These are phyloP conservation scores for Drosophila virilis DNA, from an alignment of 1,140 invertebrate species.

Conservation along the genomic window DNA sequence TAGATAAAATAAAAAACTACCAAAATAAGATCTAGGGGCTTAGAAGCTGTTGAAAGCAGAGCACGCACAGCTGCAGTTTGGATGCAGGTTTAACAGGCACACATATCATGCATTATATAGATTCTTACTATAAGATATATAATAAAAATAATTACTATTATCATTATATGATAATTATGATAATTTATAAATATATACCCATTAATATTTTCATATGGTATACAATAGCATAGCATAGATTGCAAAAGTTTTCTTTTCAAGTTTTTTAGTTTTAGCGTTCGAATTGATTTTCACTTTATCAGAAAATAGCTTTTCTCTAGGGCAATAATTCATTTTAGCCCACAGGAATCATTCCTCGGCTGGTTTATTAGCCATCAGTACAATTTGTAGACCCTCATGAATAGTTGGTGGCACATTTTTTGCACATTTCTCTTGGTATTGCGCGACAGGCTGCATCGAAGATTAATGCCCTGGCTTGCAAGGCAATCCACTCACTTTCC, in stretches of 20 bases:
- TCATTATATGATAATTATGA: too few relatives aligned
- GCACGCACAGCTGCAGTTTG: too few relatives aligned
- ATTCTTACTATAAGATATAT: too few relatives aligned
- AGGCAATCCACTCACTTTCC: not conserved
- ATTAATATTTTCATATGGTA: too few relatives aligned
- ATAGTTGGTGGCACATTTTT: constrained; percentile 4
- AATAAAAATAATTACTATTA: too few relatives aligned
- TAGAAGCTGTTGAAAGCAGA: too few relatives aligned
- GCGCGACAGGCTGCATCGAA: constrained; percentile 35
- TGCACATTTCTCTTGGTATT: constrained; percentile 22
- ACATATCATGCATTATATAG: too few relatives aligned
- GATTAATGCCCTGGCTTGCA: constrained; percentile 42
- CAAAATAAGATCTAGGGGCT: not conserved
- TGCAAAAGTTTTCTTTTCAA: too few relatives aligned
- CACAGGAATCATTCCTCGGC: not conserved
- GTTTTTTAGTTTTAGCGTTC: not conserved
- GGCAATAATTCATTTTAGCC: not conserved
- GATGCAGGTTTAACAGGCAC: too few relatives aligned
- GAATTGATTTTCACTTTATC: constrained; percentile 3
- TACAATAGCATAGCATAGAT: too few relatives aligned
- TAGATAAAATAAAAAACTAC: not conserved
- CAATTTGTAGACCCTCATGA: constrained; percentile 13
- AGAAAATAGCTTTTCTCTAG: not conserved
- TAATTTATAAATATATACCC: too few relatives aligned
- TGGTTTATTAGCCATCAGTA: constrained; percentile 21